phyloP scores from a whole-genome alignment of 2,113 vertebrate species.

The Sphyrna mokarran region DNA sequence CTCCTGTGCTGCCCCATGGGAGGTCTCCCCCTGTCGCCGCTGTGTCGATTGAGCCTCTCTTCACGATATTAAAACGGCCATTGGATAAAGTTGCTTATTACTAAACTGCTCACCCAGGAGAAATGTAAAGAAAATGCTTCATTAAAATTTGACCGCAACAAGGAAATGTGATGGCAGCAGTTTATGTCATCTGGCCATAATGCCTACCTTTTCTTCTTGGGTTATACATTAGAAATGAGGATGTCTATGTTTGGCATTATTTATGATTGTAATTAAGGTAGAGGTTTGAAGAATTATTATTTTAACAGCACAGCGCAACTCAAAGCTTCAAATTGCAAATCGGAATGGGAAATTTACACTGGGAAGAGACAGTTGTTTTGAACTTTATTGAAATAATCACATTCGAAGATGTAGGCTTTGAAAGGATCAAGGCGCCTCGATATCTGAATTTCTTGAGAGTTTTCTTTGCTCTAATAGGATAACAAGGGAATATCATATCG shows the following conservation, averaged over 20 bases:
- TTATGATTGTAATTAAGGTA: not conserved
- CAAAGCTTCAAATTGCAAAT: not conserved
- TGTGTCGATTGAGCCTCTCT: not conserved
- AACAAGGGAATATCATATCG: constrained; percentile 30
- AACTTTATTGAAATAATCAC: constrained; percentile 34
- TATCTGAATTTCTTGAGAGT: constrained; percentile 8
- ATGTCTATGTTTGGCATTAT: not conserved
- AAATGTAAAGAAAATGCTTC: not conserved
- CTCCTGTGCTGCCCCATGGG: not conserved
- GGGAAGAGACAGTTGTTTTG: not conserved
- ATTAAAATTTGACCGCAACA: not conserved
- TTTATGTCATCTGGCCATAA: not conserved
- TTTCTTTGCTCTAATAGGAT: constrained; percentile 33
- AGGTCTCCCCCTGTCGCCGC: not conserved
- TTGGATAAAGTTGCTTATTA: not conserved
- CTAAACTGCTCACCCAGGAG: not conserved
- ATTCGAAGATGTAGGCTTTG: constrained; percentile 26
- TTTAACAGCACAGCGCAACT: not conserved
- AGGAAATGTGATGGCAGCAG: not conserved
- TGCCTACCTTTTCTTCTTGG: not conserved
- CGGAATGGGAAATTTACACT: not conserved
- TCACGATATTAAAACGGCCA: not conserved
- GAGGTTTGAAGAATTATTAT: not conserved
- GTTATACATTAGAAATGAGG: not conserved
- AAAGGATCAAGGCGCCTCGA: constrained; percentile 1